A percentile compares a stretch with the other conserved stretches of the same genome.
phyloP scores from a whole-genome alignment of 1,140 invertebrate species.

The Gonioctena quinquepunctata region DNA sequence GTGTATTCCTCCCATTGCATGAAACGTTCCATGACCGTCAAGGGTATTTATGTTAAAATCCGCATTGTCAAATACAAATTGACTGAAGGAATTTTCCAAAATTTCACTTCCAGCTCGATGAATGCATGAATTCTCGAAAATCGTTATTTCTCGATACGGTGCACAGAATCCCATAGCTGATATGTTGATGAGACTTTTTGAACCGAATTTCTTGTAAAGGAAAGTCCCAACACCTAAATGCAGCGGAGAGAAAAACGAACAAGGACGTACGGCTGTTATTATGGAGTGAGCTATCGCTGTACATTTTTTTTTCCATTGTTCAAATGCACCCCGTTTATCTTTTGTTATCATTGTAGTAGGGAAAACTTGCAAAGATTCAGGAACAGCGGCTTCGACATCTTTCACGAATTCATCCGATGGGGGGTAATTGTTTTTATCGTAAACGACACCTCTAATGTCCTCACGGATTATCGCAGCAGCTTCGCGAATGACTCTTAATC shows the following conservation, averaged over 20 bases:
- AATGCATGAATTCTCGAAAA: neutral
- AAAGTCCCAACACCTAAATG: neutral
- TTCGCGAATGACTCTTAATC: neutral
- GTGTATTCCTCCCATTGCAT: neutral
- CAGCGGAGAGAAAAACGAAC: neutral
- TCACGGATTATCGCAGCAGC: neutral
- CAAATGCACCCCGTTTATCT: no score
- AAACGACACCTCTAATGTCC: neutral
- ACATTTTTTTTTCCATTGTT: no score
- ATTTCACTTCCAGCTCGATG: neutral
- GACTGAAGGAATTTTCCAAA: neutral
- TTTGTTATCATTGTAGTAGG: no score
- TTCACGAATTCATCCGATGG: no score
- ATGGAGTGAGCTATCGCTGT: slow-evolving; percentile 3
- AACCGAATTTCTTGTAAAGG: neutral
- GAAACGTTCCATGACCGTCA: neutral
- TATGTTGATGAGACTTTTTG: neutral
- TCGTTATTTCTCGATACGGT: neutral
- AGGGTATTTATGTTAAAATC: neutral
- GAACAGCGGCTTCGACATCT: no score
- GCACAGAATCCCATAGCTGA: neutral
- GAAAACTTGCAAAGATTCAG: no score
- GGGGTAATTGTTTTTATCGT: neutral
- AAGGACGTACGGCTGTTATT: neutral
- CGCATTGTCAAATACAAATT: neutral